Evolutionary conservation across 2,113 vertebrate genomes (phyloP).

Genomic region (Mesocricetus auratus): DNA sequence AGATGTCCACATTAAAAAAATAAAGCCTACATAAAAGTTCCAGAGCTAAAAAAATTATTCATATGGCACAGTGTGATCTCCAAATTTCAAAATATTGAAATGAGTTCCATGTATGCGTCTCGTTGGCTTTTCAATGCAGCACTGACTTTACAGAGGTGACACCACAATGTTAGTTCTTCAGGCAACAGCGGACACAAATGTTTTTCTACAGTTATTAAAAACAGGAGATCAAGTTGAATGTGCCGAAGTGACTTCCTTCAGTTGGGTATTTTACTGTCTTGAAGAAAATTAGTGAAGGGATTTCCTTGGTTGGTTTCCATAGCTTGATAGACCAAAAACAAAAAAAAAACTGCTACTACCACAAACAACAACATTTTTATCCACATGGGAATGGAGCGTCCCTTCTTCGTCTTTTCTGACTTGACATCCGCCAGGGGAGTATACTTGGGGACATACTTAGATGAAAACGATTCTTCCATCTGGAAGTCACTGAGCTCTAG

Average conservation of each 20-base stretch:
- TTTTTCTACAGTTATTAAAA: no score
- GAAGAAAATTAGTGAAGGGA: conserved; percentile 88
- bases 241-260: no score
- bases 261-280: no score
- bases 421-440: conserved; percentile 84
- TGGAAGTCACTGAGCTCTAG: conserved; percentile 89
- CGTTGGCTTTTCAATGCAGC: conserved; percentile 82
- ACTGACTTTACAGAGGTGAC: conserved; percentile 85
- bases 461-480: conserved; percentile 87
- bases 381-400: conserved; percentile 90
- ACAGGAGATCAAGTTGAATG: no score
- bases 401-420: conserved; percentile 87
- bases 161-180: conserved; percentile 87
- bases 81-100: conserved; percentile 85
- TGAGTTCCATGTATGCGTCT: conserved; percentile 84
- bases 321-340: conserved; percentile 94
- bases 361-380: conserved; percentile 93
- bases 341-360: conserved; percentile 89
- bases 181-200: no score
- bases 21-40: conserved; percentile 92
- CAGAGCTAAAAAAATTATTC: conserved; percentile 89
- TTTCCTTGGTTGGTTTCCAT: conserved; percentile 95
- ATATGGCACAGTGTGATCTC: conserved; percentile 89
- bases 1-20: conserved; percentile 92
- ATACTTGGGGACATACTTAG: conserved; percentile 87